These are phyloP conservation scores for Sarcoramphus papa DNA, from an alignment of 2,797 vertebrate species.

Conservation along the genomic window DNA sequence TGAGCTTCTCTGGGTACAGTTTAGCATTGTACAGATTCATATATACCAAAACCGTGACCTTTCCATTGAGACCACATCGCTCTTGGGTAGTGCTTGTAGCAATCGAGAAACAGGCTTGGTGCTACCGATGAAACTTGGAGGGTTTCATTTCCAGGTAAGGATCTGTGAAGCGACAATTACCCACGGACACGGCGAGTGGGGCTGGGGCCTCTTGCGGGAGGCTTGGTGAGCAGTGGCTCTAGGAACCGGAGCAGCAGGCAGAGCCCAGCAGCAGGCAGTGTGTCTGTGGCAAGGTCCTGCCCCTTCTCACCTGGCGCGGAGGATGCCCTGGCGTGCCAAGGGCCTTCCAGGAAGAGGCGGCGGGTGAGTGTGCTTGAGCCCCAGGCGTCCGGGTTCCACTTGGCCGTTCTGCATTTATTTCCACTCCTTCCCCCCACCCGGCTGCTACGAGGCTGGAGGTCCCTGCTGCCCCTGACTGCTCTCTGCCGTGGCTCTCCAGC, in stretches of 20 bases:
- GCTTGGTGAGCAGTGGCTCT: no score
- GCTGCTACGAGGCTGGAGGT: background rate
- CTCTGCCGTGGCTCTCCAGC: fast-evolving
- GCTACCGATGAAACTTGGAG: background rate
- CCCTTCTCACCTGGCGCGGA: fast-evolving
- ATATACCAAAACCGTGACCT: background rate
- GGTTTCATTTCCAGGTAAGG: background rate
- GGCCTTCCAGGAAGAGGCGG: background rate
- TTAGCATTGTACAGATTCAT: background rate
- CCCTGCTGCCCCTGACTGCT: background rate
- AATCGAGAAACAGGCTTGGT: fast-evolving
- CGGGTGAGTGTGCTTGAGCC: background rate
- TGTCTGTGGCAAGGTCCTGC: background rate
- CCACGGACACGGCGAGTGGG: fast-evolving
- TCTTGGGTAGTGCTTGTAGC: fast-evolving
- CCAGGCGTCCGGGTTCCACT: background rate
- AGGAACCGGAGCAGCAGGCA: background rate
- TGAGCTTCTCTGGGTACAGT: background rate
- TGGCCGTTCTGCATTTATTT: background rate
- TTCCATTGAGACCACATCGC: fast-evolving
- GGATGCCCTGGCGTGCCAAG: fast-evolving
- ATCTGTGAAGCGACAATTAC: background rate
- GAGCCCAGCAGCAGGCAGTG: background rate
- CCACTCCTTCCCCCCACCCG: background rate
- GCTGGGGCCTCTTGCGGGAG: background rate